Evolutionary conservation across 2,113 vertebrate species (phyloP).

Genomic region (Myotis lucifugus): DNA sequence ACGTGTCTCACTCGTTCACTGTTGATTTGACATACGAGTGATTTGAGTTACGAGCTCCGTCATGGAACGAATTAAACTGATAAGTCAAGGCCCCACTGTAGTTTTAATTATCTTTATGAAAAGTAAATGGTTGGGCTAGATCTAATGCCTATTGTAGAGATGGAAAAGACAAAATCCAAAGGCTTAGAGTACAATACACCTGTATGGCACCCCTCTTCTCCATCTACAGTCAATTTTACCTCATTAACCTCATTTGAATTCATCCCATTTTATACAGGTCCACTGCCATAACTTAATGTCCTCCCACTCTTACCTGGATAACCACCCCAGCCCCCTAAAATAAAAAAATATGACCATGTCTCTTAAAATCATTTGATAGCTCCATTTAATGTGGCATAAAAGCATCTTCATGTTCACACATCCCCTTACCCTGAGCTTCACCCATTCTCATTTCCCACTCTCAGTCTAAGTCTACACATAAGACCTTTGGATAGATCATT

Average conservation of each 20-base stretch:
- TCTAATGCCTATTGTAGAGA: neutral
- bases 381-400: neutral
- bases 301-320: neutral
- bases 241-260: neutral
- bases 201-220: neutral
- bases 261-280: neutral
- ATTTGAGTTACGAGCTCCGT: too few species aligned
- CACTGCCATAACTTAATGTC: neutral
- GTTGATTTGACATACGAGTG: too few species aligned
- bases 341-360: neutral
- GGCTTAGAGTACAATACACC: neutral
- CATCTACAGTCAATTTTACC: neutral
- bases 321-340: neutral
- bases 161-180: neutral
- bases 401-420: neutral
- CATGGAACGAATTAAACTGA: too few species aligned
- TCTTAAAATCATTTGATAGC: neutral
- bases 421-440: neutral
- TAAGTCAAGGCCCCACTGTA: too few species aligned
- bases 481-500: neutral
- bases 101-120: neutral
- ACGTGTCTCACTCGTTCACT: too few species aligned
- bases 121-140: neutral
- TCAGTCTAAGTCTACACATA: too few species aligned
- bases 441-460: neutral